These are phyloP conservation scores for Ramphastos sulfuratus DNA, from an alignment of 2,113 vertebrate species.

Conservation along the genomic window DNA sequence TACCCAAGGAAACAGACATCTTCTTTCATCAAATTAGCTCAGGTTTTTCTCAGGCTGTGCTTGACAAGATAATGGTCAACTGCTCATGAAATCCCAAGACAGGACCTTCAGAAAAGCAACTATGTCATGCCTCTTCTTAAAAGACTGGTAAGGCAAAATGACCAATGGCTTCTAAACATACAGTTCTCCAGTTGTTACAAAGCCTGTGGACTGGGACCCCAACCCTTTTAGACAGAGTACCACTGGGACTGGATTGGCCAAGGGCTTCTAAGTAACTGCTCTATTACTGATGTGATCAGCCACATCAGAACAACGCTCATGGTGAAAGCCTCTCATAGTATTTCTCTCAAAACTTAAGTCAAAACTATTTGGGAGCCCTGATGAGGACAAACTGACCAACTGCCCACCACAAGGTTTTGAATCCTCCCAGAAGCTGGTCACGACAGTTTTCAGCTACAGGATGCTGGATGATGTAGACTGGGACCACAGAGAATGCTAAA, in stretches of 20 bases:
- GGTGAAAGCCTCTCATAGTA: not conserved
- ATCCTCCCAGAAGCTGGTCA: not conserved
- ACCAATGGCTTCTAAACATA: not conserved
- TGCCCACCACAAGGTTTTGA: not conserved
- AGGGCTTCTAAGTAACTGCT: not conserved
- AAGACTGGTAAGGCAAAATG: not conserved
- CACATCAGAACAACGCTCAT: not conserved
- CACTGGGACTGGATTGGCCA: not conserved
- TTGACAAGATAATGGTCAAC: not conserved
- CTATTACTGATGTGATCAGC: not conserved
- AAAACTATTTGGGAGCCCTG: not conserved
- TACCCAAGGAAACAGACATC: not conserved
- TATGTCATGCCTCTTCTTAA: not conserved
- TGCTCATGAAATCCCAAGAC: not conserved
- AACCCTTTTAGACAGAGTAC: not conserved
- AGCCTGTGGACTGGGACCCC: not conserved
- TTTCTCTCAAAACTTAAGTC: not conserved
- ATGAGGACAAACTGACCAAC: not conserved
- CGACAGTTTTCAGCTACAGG: not conserved
- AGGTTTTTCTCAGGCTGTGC: not conserved
- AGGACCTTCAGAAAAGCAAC: not conserved
- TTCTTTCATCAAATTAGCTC: not conserved
- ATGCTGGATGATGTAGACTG: not conserved
- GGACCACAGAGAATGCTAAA: not conserved
- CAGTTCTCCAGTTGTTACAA: not conserved